A percentile compares a stretch with the other conserved stretches of the same genome.
Evolutionary conservation across 2,113 vertebrate species (phyloP).

Genomic region (Ursus arctos): DNA sequence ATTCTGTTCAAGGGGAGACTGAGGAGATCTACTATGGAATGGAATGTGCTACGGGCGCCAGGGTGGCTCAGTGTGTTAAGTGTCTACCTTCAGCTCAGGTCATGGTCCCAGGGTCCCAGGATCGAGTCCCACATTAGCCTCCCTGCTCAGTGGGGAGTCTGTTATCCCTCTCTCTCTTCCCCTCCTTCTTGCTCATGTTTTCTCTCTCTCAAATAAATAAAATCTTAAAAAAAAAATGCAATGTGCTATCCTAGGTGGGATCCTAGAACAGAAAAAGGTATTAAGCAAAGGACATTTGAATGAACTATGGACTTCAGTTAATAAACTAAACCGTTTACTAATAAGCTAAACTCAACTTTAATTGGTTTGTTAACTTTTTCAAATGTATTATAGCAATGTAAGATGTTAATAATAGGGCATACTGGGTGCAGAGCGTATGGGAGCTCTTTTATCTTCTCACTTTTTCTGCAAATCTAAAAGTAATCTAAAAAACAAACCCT

Average conservation of each 20-base stretch:
- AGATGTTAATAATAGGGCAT: background rate
- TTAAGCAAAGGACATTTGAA: background rate
- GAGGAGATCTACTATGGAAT: background rate
- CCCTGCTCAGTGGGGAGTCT: too few relatives aligned
- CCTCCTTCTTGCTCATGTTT: too few relatives aligned
- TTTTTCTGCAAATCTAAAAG: conserved; percentile 9
- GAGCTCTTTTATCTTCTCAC: background rate
- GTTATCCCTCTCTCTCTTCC: too few relatives aligned
- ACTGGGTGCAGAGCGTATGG: background rate
- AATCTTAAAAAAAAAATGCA: background rate
- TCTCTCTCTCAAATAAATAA: too few relatives aligned
- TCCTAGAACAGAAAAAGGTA: background rate
- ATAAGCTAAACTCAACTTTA: conserved; percentile 9
- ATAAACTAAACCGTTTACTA: background rate
- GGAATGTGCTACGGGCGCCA: background rate
- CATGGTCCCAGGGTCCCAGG: too few relatives aligned
- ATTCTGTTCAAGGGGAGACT: background rate
- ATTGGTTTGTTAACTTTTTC: background rate
- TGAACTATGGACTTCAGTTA: background rate
- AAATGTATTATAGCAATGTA: background rate
- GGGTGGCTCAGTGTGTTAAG: too few relatives aligned
- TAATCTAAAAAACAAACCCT: background rate
- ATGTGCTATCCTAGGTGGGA: background rate
- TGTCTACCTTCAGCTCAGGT: too few relatives aligned
- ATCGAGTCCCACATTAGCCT: too few relatives aligned